A percentile compares a stretch with the other conserved stretches of the same genome.
Evolutionary conservation across 2,888 invertebrate genomes (phyloP).

Genomic region (Sminthurinus aureus): DNA sequence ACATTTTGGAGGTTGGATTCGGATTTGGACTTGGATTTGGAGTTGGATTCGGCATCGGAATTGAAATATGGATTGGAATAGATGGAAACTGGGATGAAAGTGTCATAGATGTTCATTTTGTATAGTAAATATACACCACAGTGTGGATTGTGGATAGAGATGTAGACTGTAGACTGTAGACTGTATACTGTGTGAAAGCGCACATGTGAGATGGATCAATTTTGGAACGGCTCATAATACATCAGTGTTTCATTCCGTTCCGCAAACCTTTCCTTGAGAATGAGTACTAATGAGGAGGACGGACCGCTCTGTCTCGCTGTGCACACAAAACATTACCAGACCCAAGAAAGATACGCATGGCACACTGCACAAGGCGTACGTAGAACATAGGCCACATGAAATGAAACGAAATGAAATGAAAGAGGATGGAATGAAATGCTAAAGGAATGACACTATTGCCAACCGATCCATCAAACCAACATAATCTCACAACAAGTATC

Average conservation of each 20-base stretch:
- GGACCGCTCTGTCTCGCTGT: slow-evolving; percentile 31
- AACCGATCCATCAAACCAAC: too few relatives aligned
- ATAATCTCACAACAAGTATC: too few relatives aligned
- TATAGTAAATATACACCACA: neutral
- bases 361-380: too few relatives aligned
- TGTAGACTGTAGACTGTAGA: too few relatives aligned
- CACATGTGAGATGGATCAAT: neutral
- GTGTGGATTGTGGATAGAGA: slow-evolving; percentile 13
- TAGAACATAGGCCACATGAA: too few relatives aligned
- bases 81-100: neutral
- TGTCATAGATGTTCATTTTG: neutral
- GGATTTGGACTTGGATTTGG: too few relatives aligned
- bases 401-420: slow-evolving; percentile 19
- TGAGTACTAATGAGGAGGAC: slow-evolving; percentile 41
- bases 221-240: slow-evolving; percentile 14
- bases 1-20: neutral
- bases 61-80: neutral
- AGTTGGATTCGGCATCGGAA: too few relatives aligned
- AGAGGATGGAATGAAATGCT: slow-evolving; percentile 28
- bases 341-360: too few relatives aligned
- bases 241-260: slow-evolving; percentile 41
- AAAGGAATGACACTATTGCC: neutral
- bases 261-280: slow-evolving; percentile 26
- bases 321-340: slow-evolving; percentile 9
- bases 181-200: neutral